Evolutionary conservation across 2,113 vertebrate species (phyloP).

Genomic region (Cyphomyrus plagiostoma): DNA sequence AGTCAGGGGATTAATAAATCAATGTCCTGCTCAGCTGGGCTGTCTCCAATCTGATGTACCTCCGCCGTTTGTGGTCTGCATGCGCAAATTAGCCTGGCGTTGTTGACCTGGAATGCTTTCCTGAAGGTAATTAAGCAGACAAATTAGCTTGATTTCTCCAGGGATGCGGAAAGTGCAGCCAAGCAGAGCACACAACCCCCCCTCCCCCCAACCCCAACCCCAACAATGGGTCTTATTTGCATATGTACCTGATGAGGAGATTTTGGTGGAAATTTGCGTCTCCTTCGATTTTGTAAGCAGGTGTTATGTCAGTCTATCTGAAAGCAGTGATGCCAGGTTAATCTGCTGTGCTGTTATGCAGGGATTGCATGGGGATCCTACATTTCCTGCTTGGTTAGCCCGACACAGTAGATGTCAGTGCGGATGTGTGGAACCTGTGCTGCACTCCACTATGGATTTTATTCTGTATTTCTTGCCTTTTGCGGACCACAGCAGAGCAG

Average conservation of each 20-base stretch:
- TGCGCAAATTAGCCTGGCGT: conserved; percentile 19
- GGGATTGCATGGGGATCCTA: background rate
- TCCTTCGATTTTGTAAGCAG: background rate
- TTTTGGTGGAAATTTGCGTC: background rate
- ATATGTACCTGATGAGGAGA: background rate
- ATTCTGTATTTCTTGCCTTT: background rate
- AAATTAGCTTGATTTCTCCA: conserved; percentile 25
- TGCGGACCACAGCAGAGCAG: background rate
- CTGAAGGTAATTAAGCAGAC: conserved; percentile 31
- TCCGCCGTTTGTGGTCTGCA: conserved; percentile 5
- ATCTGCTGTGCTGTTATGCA: background rate
- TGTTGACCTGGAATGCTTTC: conserved; percentile 27
- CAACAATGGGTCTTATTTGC: conserved; percentile 7
- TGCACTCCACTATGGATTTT: background rate
- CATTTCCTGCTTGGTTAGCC: background rate
- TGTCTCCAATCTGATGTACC: conserved; percentile 20
- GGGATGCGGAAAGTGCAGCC: background rate
- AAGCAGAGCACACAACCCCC: background rate
- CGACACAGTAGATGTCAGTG: background rate
- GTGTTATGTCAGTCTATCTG: background rate
- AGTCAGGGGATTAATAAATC: conserved; percentile 24
- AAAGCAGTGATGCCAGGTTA: background rate
- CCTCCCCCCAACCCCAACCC: too few relatives aligned
- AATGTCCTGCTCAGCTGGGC: conserved; percentile 16
- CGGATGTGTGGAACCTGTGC: background rate